Evolutionary conservation across 2,888 invertebrate genomes (phyloP), one percentile per base, ranked within the genome.

Genomic region (Idaea dimidiata): DNA sequence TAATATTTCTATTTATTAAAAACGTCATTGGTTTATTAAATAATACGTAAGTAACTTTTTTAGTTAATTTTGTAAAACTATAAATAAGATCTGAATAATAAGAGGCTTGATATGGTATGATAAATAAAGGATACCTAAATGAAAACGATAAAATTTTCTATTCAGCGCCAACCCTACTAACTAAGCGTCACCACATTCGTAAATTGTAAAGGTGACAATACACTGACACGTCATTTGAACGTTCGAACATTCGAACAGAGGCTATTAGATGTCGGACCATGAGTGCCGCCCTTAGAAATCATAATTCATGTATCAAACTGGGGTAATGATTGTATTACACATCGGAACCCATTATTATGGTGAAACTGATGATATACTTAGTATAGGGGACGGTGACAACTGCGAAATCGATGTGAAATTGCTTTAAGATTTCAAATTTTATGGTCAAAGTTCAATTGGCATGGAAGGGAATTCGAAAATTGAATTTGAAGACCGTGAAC

Each of bases 191-290:
- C 82, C 82, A 80, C 84, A 86, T 83, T 81, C 83, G 82, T 87
- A 86, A 86, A 86, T 87, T 80, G 81, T 79, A 79, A 83, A 88
- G 88, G 89, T 91, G 90, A 88, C 90, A 88, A 89, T 82, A 80
- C 86, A 87, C 78, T 83, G 87, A 85, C 89, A 84, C 80, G 85
- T 89, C 89, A 89, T 89, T 89, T 86, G 84, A 82, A 79, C 78
- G 74, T 72, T 24, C 73, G 74, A 77, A 82, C 83, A 81, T 72
- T 24, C 73, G 74, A 77, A 82, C 83, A 81, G 84, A 87, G 88
- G 87, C 86, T 82, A 82, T 85, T 79, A 79, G 77, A 80, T 84
- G 86, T 86, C 80, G 78, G 71, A 73, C 79, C 74, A 64, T 68
- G 66, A 66, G 67, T 63, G 67, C 17, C 18, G 72, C 69, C 76